Base-by-base conservation (phyloP, 1,140 invertebrate species). In the Drosophila serrata region DNA sequence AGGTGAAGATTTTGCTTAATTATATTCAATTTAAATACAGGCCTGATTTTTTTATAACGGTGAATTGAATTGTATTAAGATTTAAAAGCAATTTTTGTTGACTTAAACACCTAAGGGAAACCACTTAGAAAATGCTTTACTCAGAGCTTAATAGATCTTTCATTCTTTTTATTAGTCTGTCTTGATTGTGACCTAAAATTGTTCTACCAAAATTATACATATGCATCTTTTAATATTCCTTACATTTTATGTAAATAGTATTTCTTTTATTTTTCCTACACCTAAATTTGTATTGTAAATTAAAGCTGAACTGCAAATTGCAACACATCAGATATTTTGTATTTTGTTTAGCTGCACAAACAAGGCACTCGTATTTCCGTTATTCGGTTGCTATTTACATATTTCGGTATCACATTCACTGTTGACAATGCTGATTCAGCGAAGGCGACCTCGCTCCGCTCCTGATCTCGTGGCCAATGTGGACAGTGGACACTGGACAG, bases 401-500 rank as follows among this genome's bases (percentile, higher is more conserved):
- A 35, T 22, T 39, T 65, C 24, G 43, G 11, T 24, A 45, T 62
- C 12, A 12, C 17, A 17, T 22, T 48, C 46, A 49, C 22, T 24
- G 55, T 37, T 33, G 56, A 42, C 27, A 31, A 11, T 17, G 61
- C 37, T 22, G 17, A 31, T 40, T 29, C 27, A 17, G 15, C 19
- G 37, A 39, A 31, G 35, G 24, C 49, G 37, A 33, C 63, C 53
- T 63, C 61, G 70, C 42, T 75, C 77, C 79, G 84, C 82, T 84
- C 74, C 75, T 77, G 75, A 43, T 43, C 75, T 65, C 61, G 55
- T 85, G 31, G 51, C 31, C 31, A 53, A n/a, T 53, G 51, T n/a
- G 49, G 49, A 53, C 49, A 15, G 49, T 22, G 49, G 49, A 42
- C 40, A 17, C 8, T 9, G 49, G 49, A n/a, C n/a, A n/a, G 51